phyloP scores from a whole-genome alignment of 53 echinoderm and acorn worm species.

The Holothuria leucospilota region DNA sequence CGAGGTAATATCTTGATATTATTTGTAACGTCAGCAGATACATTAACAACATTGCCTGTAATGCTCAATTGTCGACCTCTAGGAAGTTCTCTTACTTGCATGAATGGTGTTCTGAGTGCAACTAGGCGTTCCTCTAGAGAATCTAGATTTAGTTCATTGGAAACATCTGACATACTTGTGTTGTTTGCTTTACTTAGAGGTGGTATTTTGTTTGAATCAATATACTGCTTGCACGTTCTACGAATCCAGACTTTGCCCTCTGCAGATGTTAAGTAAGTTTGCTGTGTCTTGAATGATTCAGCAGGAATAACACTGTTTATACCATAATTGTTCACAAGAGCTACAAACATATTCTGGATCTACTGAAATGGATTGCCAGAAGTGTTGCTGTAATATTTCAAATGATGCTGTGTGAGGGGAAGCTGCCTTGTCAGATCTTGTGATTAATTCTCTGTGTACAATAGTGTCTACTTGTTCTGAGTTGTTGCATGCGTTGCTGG shows the following conservation, averaged over 20 bases:
- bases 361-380: slow-evolving; percentile 5
- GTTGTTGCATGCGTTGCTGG: slow-evolving; percentile 1
- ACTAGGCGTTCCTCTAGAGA: slow-evolving; percentile 51
- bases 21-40: slow-evolving; percentile 34
- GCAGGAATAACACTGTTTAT: no score
- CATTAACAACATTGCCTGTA: slow-evolving; percentile 55
- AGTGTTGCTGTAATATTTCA: neutral
- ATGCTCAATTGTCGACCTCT: slow-evolving; percentile 53
- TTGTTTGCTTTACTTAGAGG: slow-evolving; percentile 18
- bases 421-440: neutral
- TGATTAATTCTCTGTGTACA: neutral
- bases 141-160: slow-evolving; percentile 5
- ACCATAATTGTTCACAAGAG: no score
- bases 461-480: neutral
- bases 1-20: slow-evolving; percentile 47
- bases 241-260: slow-evolving; percentile 7
- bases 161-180: slow-evolving; percentile 1
- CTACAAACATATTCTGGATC: slow-evolving; percentile 23
- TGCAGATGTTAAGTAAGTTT: neutral
- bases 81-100: slow-evolving; percentile 59
- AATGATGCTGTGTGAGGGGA: neutral
- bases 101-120: slow-evolving; percentile 54
- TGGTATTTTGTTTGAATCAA: neutral
- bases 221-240: slow-evolving; percentile 25
- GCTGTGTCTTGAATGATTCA: no score